A percentile compares a stretch with the other conserved stretches of the same genome.
Conservation (phyloP, 2,113 vertebrate species). For the Columbina picui region DNA sequence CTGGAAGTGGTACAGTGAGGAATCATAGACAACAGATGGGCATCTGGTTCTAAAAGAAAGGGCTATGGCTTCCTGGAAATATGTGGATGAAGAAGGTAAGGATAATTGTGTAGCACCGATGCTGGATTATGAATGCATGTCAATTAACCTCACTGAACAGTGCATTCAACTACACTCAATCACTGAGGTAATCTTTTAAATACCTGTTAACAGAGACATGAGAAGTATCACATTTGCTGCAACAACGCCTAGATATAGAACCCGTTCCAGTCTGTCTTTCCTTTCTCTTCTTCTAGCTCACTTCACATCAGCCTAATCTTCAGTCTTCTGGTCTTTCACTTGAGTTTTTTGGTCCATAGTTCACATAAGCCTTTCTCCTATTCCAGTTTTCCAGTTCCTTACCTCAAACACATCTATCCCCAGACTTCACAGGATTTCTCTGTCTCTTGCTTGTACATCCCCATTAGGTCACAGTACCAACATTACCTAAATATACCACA, state of each 20-base stretch:
- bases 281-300: not conserved
- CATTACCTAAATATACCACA: not conserved
- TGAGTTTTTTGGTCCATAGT: not conserved
- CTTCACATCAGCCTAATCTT: rapidly evolving
- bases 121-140: not conserved
- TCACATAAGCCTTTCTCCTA: not conserved
- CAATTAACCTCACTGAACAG: not conserved
- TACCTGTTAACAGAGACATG: not conserved
- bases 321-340: not conserved
- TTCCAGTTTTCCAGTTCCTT: not conserved
- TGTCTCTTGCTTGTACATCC: not conserved
- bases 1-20: not conserved
- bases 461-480: not conserved
- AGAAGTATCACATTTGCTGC: not conserved
- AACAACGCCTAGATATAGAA: rapidly evolving
- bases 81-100: not conserved
- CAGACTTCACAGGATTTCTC: not conserved
- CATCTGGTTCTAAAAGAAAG: not conserved
- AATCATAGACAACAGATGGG: not conserved
- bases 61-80: not conserved
- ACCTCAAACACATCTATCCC: not conserved
- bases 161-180: not conserved
- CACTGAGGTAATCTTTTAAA: not conserved
- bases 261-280: not conserved
- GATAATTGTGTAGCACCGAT: not conserved